A percentile compares a stretch with the other conserved stretches of the same genome.
Conservation (phyloP, 2,797 vertebrate genomes). For the Rhynchonycteris naso region DNA sequence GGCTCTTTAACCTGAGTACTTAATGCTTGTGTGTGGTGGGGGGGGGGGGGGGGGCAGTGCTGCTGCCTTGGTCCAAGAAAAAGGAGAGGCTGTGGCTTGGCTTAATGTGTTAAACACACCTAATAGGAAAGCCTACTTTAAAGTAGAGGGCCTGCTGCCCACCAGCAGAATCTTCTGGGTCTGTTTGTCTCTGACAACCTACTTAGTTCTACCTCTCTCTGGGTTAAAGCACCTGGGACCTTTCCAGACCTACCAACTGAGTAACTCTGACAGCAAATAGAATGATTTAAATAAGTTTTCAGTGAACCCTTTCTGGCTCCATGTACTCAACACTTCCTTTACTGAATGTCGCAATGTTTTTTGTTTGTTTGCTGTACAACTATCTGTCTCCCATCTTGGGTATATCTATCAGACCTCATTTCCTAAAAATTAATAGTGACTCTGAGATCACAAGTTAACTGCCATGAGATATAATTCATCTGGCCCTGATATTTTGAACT, state of each 20-base stretch:
- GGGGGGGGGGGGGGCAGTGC: not conserved
- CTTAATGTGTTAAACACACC: constrained; percentile 1
- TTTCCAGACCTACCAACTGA: constrained; percentile 7
- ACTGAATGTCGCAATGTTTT: not conserved
- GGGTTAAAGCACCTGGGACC: not conserved
- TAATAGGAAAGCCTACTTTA: constrained; percentile 18
- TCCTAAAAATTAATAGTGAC: constrained; percentile 31
- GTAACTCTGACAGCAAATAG: constrained; percentile 45
- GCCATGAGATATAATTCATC: not conserved
- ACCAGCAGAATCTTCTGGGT: not conserved
- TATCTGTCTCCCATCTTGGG: not conserved
- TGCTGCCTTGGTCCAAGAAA: not conserved
- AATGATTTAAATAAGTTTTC: not conserved
- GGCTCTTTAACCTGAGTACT: constrained; percentile 64
- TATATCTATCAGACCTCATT: not conserved
- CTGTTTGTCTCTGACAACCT: constrained; percentile 23
- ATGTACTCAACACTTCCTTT: constrained; percentile 18
- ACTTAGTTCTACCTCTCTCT: constrained; percentile 2
- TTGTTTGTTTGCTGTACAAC: not conserved
- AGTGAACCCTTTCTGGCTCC: constrained; percentile 54
- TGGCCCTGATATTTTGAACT: not conserved
- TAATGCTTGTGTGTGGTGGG: no score
- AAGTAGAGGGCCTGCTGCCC: not conserved
- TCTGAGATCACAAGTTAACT: constrained; percentile 48
- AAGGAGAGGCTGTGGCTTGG: not conserved